phyloP scores from a whole-genome alignment of 2,797 vertebrate genomes.

The Urosaurus nigricauda region DNA sequence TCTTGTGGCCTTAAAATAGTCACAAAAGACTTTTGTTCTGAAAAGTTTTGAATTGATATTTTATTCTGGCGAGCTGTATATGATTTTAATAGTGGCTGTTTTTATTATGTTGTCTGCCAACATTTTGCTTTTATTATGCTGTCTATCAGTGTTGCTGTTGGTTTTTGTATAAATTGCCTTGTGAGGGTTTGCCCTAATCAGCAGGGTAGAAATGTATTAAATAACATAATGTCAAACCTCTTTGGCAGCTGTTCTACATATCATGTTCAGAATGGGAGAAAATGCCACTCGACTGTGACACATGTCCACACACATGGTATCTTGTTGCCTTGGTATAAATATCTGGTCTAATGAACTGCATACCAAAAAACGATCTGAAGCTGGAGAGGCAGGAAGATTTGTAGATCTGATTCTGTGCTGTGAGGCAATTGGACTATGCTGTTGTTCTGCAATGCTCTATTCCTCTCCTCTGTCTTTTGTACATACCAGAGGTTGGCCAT shows the following conservation, averaged over 20 bases:
- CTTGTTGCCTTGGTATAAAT: neutral
- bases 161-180: neutral
- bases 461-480: neutral
- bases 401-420: neutral
- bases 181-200: neutral
- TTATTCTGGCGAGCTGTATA: neutral
- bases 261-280: neutral
- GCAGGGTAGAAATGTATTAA: neutral
- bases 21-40: neutral
- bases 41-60: neutral
- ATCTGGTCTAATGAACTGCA: neutral
- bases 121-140: too few species aligned
- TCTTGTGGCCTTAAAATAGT: neutral
- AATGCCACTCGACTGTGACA: neutral
- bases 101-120: neutral
- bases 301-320: neutral
- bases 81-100: neutral
- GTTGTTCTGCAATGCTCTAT: neutral
- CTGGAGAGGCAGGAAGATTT: neutral
- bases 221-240: neutral
- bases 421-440: neutral
- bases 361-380: too few species aligned
- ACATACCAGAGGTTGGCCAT: neutral
- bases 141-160: neutral
- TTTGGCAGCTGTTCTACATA: neutral